A percentile compares a stretch with the other conserved stretches of the same genome.
Evolutionary conservation across 2,113 vertebrate species (phyloP).

Genomic region (Axis porcinus): DNA sequence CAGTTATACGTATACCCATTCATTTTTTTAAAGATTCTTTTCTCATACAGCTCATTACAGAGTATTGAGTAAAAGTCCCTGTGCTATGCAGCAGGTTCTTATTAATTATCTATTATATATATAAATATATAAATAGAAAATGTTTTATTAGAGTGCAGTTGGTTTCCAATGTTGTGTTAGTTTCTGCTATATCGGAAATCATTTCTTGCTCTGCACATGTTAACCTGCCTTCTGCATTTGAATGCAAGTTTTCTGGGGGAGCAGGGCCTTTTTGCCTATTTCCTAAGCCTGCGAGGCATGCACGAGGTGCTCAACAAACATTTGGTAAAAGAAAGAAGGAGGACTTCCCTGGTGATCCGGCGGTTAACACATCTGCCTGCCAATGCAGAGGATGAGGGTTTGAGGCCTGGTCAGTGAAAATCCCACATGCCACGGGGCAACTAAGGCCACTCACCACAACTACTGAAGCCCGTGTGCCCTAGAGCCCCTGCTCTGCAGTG

Average conservation of each 20-base stretch:
- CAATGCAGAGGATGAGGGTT: background rate
- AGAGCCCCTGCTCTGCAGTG: background rate
- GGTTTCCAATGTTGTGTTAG: background rate
- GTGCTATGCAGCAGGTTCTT: background rate
- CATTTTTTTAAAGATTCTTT: background rate
- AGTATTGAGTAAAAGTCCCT: background rate
- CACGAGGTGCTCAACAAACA: background rate
- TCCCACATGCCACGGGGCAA: background rate
- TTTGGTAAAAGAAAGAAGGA: background rate
- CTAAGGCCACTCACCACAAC: background rate
- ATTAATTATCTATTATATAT: background rate
- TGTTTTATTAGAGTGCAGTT: background rate
- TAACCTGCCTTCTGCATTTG: background rate
- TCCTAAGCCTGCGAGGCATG: background rate
- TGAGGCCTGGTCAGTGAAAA: background rate
- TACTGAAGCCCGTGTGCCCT: background rate
- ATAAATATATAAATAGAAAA: background rate
- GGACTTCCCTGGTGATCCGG: background rate
- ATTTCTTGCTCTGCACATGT: background rate
- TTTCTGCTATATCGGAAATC: background rate
- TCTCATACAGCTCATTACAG: background rate
- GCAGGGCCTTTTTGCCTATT: background rate
- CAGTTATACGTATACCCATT: background rate
- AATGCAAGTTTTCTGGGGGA: background rate
- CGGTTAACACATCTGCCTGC: background rate